Conservation (phyloP, 2,797 vertebrate genomes). For the Lepus townsendii region DNA sequence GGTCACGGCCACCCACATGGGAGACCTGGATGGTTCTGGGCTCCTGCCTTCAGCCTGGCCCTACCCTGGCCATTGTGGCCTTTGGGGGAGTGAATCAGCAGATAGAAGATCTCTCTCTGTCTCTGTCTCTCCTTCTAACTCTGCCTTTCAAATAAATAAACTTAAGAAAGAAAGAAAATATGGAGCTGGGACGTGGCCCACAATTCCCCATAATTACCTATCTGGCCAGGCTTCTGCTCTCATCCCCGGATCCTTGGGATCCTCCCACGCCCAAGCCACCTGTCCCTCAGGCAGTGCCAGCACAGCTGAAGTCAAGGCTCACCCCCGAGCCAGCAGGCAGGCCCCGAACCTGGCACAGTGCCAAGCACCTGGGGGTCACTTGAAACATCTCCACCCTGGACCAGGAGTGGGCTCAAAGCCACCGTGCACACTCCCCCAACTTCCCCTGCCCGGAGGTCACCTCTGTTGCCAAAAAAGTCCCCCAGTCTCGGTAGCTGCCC, state of each 20-base stretch:
- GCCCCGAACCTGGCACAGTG: not conserved
- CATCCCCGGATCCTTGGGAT: not conserved
- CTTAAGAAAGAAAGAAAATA: too few relatives aligned
- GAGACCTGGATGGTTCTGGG: too few relatives aligned
- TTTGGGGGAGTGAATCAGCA: too few relatives aligned
- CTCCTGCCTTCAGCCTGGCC: too few relatives aligned
- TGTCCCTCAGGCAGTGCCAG: not conserved
- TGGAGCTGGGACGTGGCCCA: not conserved
- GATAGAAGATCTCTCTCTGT: too few relatives aligned
- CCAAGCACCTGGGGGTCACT: not conserved
- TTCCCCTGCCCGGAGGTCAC: not conserved
- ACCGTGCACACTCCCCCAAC: not conserved
- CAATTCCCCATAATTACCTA: not conserved
- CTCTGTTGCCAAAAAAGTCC: not conserved
- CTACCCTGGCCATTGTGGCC: too few relatives aligned
- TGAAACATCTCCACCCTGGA: not conserved
- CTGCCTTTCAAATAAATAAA: too few relatives aligned
- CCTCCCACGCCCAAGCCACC: not conserved
- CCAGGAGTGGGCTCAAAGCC: not conserved
- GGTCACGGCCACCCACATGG: too few relatives aligned
- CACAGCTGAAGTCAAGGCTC: not conserved
- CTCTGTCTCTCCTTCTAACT: too few relatives aligned
- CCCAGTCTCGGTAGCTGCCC: not conserved
- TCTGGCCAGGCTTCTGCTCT: slow-evolving; percentile 21
- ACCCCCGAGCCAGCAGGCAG: not conserved